A percentile compares a stretch with the other conserved stretches of the same genome.
Conservation (phyloP, 2,797 vertebrate species). For the Eulemur mongoz region DNA sequence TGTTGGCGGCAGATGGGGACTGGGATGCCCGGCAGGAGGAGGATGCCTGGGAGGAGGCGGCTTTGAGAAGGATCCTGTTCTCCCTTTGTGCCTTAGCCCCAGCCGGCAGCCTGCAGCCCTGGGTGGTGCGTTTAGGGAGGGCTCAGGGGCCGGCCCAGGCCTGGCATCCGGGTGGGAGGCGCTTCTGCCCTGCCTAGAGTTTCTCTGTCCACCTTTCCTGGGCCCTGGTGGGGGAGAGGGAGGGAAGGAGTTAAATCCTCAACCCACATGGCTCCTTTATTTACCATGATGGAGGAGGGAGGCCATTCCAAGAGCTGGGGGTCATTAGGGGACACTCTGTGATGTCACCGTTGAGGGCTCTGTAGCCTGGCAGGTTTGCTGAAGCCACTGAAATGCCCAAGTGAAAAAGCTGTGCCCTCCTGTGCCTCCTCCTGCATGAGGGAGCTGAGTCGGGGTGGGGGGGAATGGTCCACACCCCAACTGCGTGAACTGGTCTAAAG, state of each 20-base stretch:
- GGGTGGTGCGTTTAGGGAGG: background rate
- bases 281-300: conserved; percentile 66
- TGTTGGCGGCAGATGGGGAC: background rate
- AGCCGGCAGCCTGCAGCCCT: background rate
- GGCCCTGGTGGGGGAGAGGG: background rate
- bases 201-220: background rate
- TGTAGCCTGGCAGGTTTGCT: background rate
- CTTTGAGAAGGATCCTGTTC: background rate
- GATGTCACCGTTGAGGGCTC: conserved; percentile 12
- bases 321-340: conserved; percentile 49
- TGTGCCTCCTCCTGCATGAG: background rate
- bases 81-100: conserved; percentile 23
- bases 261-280: conserved; percentile 73
- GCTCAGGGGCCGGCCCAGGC: background rate
- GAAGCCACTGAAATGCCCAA: conserved; percentile 12
- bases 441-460: too few relatives aligned
- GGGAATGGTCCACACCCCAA: background rate
- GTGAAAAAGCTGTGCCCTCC: background rate
- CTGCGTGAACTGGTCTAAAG: background rate
- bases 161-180: background rate
- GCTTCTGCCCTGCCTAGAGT: background rate
- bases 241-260: conserved; percentile 64
- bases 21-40: background rate
- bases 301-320: conserved; percentile 49
- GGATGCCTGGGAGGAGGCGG: background rate